These are phyloP conservation scores for Charaxes varanes DNA, from an alignment of 1,140 invertebrate species.

Conservation along the genomic window DNA sequence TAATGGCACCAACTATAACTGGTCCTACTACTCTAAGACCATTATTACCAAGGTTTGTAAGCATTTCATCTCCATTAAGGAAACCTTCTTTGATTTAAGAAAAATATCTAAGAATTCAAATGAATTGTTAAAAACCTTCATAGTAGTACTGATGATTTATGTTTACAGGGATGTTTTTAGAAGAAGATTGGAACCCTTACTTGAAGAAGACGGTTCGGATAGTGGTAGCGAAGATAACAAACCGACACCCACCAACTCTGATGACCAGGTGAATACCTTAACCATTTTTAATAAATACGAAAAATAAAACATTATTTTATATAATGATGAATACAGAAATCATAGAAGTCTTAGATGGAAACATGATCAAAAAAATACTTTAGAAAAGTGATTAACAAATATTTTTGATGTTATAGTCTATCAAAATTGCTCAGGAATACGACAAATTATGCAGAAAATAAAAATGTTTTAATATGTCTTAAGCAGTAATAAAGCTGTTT, in stretches of 20 bases:
- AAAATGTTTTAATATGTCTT: background rate
- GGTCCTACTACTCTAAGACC: slow-evolving; percentile 78
- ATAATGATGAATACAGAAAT: no score
- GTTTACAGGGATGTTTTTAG: slow-evolving; percentile 66
- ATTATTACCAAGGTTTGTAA: slow-evolving; percentile 74
- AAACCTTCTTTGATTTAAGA: no score
- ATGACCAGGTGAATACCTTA: slow-evolving; percentile 75
- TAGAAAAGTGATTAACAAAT: background rate
- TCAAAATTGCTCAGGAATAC: slow-evolving; percentile 5
- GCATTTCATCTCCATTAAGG: background rate
- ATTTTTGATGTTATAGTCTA: slow-evolving; percentile 3
- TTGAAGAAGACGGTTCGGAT: slow-evolving; percentile 79
- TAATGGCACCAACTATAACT: slow-evolving; percentile 81
- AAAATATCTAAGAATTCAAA: no score
- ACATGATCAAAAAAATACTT: no score
- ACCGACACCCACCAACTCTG: slow-evolving; percentile 66
- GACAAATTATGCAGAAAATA: background rate
- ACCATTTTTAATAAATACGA: background rate
- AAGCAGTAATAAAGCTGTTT: no score
- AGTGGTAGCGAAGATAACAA: slow-evolving; percentile 68
- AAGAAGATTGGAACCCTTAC: slow-evolving; percentile 79
- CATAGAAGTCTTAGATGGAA: no score
- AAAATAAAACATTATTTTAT: no score
- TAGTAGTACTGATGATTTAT: no score
- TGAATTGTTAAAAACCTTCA: no score